These are phyloP conservation scores for Hemiscyllium ocellatum DNA, from an alignment of 2,113 vertebrate genomes.

Conservation along the genomic window DNA sequence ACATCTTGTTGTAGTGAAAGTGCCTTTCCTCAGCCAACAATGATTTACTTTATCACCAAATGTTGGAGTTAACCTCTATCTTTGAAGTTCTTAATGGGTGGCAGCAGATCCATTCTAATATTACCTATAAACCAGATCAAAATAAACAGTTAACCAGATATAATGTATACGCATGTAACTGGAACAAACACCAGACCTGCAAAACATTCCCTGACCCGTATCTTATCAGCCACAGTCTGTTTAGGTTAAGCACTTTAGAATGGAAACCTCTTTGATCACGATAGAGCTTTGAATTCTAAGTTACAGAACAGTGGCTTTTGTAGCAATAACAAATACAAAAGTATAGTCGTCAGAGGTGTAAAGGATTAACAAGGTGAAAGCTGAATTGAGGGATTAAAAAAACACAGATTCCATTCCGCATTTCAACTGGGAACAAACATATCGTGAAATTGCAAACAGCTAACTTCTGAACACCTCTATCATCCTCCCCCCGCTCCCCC, in stretches of 20 bases:
- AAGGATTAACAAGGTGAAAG: not conserved
- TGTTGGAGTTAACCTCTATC: not conserved
- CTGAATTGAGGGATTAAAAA: not conserved
- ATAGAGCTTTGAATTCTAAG: not conserved
- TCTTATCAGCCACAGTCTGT: constrained; percentile 7
- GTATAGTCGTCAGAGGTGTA: not conserved
- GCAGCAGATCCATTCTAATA: not conserved
- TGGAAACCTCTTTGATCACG: not conserved
- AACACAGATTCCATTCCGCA: not conserved
- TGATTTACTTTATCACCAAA: not conserved
- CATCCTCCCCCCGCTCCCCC: not conserved
- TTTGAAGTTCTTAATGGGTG: constrained; percentile 20
- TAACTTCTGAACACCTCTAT: not conserved
- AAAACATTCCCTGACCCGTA: not conserved
- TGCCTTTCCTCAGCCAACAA: not conserved
- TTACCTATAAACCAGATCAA: not conserved
- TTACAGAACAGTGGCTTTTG: not conserved
- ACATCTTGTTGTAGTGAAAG: not conserved
- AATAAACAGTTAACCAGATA: constrained; percentile 20
- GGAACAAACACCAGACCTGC: not conserved
- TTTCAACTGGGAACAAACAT: not conserved
- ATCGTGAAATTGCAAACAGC: not conserved
- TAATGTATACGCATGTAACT: not conserved
- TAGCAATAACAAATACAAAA: not conserved
- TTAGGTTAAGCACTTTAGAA: not conserved